A percentile compares a stretch with the other conserved stretches of the same genome.
Evolutionary conservation across 2,113 vertebrate genomes (phyloP).

Genomic region (Esox niger): DNA sequence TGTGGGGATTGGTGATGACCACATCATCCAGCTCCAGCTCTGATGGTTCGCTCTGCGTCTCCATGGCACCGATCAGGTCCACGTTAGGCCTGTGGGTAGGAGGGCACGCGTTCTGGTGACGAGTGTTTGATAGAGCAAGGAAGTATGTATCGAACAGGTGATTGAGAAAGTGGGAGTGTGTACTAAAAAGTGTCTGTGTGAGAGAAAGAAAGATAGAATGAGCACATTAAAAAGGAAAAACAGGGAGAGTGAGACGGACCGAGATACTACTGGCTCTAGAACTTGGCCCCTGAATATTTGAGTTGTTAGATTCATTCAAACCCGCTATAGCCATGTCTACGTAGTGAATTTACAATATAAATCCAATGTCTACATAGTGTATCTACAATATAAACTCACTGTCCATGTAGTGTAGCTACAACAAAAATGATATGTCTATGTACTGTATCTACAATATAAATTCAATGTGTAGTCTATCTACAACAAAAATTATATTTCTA

Average conservation of each 20-base stretch:
- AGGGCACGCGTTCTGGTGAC: not conserved
- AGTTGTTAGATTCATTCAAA: too few relatives aligned
- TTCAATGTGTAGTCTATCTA: too few relatives aligned
- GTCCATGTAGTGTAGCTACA: too few relatives aligned
- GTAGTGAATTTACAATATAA: too few relatives aligned
- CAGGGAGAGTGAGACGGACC: not conserved
- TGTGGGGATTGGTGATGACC: slow-evolving; percentile 96
- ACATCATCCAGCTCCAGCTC: slow-evolving; percentile 95
- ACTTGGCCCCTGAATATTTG: not conserved
- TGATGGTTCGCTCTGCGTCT: slow-evolving; percentile 90
- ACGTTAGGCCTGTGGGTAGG: slow-evolving; percentile 80
- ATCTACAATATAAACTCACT: too few relatives aligned
- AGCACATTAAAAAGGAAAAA: not conserved
- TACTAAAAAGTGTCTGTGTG: not conserved
- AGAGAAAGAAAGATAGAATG: not conserved
- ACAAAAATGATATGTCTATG: too few relatives aligned
- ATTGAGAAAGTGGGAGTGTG: not conserved
- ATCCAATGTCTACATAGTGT: too few relatives aligned
- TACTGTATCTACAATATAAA: too few relatives aligned
- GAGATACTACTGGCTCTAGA: not conserved
- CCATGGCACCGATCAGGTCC: slow-evolving; percentile 89
- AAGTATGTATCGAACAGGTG: not conserved
- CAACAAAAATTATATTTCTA: too few relatives aligned
- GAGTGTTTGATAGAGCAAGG: not conserved
- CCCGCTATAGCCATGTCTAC: too few relatives aligned